Base-by-base conservation (phyloP, 37 sponge, comb jelly and placozoan genomes). In the Eunapius fragilis region DNA sequence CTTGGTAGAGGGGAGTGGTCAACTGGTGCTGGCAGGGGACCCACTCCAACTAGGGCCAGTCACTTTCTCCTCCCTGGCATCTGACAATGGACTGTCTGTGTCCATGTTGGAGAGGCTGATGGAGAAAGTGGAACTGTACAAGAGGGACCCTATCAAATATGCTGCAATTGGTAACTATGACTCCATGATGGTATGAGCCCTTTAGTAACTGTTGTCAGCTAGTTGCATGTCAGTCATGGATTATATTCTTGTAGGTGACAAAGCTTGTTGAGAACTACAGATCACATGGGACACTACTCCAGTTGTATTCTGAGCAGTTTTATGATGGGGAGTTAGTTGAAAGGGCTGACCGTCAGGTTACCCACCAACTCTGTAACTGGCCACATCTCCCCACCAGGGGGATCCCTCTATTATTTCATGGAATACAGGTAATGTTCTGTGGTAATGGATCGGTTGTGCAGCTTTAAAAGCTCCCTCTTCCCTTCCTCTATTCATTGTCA, bases 31-130 rank as follows among this genome's bases (percentile, higher is more conserved):
- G 71, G 90, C 92, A 13, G 95, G 95, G 3, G 95, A 95, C 70
- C 95, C 95, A 5, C 82, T 49, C 67, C 95, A 95, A 69, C 74
- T 95, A 23, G 95, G 95, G 32, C 92, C 95, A 13, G 86, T 95
- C 23, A 75, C 91, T 49, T 37, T 71, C 81, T 92, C 89, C 22
- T 69, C 31, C 0, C 77, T 86, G 23, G 89, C 90, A 67, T 31
- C 32, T 22, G 36, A 27, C n/a, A 68, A 82, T 72, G 95, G 95
- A 26, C 87, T 95, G 76, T 78, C 82, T 4, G 27, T 91, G 67
- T 95, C 95, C 31, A 71, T 92, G 27, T 78, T 95, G 71, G 95
- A 95, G 70, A 74, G 95, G 68, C 70, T 91, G 48, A 95, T 90
- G 92, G 74, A 75, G 31, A 68, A 11, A 11, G 31, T 79, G 33